Evolutionary conservation across 2,113 vertebrate genomes (phyloP), one percentile per base, ranked within the genome.

Genomic region (Muntiacus muntjak): DNA sequence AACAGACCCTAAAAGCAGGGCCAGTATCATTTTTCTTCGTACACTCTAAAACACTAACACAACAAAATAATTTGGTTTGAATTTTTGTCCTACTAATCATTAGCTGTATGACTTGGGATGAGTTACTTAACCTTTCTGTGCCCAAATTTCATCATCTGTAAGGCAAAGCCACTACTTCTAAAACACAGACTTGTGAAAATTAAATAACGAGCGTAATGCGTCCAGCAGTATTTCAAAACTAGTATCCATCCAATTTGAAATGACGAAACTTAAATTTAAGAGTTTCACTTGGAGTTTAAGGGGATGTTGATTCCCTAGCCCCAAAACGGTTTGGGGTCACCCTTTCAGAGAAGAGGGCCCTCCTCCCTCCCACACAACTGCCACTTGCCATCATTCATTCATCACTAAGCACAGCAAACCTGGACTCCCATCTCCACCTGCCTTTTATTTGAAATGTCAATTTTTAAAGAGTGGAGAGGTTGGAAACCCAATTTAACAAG

Each of bases 401-500:
- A 94, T 96, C 97, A 96, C 97, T 98, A 98, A 98, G 97, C 86
- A 95, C 94, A 93, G 91, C 91, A 97, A 98, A 98, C 96, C 84
- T 13, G 74, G 95, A 96, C 97, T 97, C 98, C 98, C 98, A 98
- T 98, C 98, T 98, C 98, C 98, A 99, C 99, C 98, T 99, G 98
- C 98, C 99, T 99, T 98, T 99, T 99, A 98, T 99, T 99, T 99
- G 98, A 98, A 99, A 98, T 98, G 98, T 98, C 98, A 98, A 97
- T 98, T 98, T 99, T 99, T 98, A 99, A 99, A 98, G 98, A 99
- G 98, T 95, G 95, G 98, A 98, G 97, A 99, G 98, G 98, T 98
- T 98, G 98, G 98, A 99, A 98, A 99, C 98, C 98, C 98, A 98
- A 96, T 98, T 99, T 99, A 99, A 99, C 99, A 99, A 99, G 98